These are phyloP conservation scores for Alca torda DNA, from an alignment of 2,797 vertebrate genomes.

Conservation along the genomic window DNA sequence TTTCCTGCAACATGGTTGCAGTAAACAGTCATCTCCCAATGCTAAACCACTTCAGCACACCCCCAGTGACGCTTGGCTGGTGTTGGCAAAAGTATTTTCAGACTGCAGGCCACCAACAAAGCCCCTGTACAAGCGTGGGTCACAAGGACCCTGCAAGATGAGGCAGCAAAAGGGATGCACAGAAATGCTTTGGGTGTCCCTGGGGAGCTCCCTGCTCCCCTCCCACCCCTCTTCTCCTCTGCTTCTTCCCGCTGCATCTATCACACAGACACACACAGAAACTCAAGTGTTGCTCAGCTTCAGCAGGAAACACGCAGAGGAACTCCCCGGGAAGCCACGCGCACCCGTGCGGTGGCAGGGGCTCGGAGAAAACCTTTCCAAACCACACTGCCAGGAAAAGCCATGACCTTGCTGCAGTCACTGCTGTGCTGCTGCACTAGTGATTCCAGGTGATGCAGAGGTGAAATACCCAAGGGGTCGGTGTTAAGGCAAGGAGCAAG, in stretches of 20 bases:
- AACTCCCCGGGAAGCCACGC: background rate
- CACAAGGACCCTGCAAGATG: rapidly evolving
- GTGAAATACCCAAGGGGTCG: background rate
- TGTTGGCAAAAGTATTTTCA: background rate
- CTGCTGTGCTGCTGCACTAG: background rate
- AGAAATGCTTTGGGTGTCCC: background rate
- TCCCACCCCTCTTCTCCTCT: background rate
- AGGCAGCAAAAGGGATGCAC: background rate
- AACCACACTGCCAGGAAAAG: background rate
- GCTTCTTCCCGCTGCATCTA: background rate
- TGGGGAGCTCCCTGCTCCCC: background rate
- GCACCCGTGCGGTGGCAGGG: rapidly evolving
- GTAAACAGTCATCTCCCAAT: background rate
- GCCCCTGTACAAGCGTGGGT: rapidly evolving
- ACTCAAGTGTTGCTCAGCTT: background rate
- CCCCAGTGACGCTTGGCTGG: background rate
- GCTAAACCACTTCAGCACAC: background rate
- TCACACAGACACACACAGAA: background rate
- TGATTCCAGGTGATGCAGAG: background rate
- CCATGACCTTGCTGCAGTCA: background rate
- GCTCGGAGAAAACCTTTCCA: background rate
- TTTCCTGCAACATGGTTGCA: background rate
- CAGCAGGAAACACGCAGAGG: background rate
- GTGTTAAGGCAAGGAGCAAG: background rate
- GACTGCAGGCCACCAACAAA: background rate